Conservation (phyloP, 2,888 invertebrate species). For the Ectemnius continuus region DNA sequence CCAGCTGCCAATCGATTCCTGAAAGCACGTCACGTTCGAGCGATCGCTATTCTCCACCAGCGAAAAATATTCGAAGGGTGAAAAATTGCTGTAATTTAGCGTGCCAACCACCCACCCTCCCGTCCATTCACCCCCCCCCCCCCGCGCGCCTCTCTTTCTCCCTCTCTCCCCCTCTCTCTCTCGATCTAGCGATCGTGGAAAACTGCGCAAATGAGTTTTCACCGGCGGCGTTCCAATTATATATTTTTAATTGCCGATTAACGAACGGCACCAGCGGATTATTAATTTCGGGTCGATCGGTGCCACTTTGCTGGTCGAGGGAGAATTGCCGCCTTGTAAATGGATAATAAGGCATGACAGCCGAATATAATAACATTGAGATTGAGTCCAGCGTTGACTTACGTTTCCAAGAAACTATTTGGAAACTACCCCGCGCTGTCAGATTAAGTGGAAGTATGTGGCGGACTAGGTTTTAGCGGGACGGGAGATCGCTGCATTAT, state of each 20-base stretch:
- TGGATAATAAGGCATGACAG: constrained; percentile 52
- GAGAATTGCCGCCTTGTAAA: constrained; percentile 47
- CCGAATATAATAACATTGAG: constrained; percentile 18
- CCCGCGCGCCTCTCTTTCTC: too few species aligned
- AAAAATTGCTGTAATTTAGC: constrained; percentile 37
- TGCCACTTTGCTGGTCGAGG: constrained; percentile 32
- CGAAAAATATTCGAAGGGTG: constrained; percentile 19
- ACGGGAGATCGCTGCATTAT: constrained; percentile 56
- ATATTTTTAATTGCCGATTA: constrained; percentile 8
- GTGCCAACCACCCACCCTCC: not conserved
- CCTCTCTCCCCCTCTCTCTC: too few species aligned
- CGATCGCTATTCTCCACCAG: constrained; percentile 18
- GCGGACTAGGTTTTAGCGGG: constrained; percentile 51
- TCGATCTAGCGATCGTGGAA: not conserved
- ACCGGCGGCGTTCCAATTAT: not conserved
- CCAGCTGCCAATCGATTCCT: constrained; percentile 9
- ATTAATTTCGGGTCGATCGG: constrained; percentile 21
- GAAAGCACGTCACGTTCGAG: constrained; percentile 23
- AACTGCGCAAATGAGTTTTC: not conserved
- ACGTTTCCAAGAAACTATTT: constrained; percentile 63
- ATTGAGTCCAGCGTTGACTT: constrained; percentile 62
- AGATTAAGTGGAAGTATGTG: constrained; percentile 65
- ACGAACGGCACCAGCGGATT: not conserved
- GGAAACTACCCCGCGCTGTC: constrained; percentile 66
- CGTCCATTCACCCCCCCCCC: too few species aligned